phyloP scores from a whole-genome alignment of 2,888 invertebrate genomes.

The Melanophora roralis region DNA sequence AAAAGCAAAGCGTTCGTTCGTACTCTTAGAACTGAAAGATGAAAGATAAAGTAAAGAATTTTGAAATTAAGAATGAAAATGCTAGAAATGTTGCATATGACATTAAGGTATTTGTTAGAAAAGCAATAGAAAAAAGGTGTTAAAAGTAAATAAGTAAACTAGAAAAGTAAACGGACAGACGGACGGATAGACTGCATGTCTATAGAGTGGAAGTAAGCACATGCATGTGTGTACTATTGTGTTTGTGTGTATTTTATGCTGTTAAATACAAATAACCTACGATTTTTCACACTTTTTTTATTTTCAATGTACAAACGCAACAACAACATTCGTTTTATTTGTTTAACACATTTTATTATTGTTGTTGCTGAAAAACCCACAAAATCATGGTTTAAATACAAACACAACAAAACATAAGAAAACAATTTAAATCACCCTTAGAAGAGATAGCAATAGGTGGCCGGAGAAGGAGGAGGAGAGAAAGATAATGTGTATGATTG shows the following conservation, averaged over 20 bases:
- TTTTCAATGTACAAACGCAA: background rate
- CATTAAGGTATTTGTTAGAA: background rate
- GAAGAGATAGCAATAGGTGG: background rate
- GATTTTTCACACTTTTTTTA: conserved; percentile 47
- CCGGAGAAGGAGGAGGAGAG: background rate
- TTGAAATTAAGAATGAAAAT: background rate
- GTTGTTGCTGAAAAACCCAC: conserved; percentile 18
- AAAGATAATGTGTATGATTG: background rate
- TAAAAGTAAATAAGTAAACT: conserved; percentile 24
- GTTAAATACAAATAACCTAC: conserved; percentile 46
- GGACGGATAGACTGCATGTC: background rate
- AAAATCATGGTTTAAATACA: background rate
- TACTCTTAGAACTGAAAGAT: conserved; percentile 22
- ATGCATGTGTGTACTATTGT: background rate
- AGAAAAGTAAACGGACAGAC: background rate
- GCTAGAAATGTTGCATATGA: background rate
- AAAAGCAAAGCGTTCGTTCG: conserved; percentile 19
- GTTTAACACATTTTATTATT: background rate
- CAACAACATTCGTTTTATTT: background rate
- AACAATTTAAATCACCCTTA: background rate
- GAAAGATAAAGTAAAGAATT: conserved; percentile 40
- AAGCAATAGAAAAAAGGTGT: conserved; percentile 26
- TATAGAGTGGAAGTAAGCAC: background rate
- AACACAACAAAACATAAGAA: background rate
- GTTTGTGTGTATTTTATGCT: conserved; percentile 14